phyloP scores from a whole-genome alignment of 2,888 invertebrate genomes.

The Xanthorhoe spadicearia region DNA sequence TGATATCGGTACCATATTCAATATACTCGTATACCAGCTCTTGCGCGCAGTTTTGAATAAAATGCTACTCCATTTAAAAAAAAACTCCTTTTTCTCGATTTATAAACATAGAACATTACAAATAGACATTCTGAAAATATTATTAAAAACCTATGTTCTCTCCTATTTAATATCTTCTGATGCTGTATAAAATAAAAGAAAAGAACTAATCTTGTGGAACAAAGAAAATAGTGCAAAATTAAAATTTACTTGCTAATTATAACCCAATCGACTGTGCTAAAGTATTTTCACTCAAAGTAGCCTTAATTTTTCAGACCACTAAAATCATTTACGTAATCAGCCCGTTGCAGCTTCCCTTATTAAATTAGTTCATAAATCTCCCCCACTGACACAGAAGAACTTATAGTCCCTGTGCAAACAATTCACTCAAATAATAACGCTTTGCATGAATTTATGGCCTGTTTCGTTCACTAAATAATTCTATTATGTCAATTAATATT shows the following conservation, averaged over 20 bases:
- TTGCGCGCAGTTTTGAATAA: no score
- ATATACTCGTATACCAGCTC: no score
- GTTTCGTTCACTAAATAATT: background rate
- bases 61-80: no score
- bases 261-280: background rate
- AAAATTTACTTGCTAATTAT: background rate
- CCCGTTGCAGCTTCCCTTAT: slow-evolving; percentile 47
- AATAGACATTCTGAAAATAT: no score
- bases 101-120: no score
- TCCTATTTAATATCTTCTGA: no score
- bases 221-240: background rate
- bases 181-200: no score
- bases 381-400: slow-evolving; percentile 47
- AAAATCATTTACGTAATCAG: slow-evolving; percentile 34
- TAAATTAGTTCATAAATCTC: slow-evolving; percentile 68
- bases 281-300: slow-evolving; percentile 11
- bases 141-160: no score
- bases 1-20: background rate
- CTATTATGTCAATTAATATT: background rate
- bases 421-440: slow-evolving; percentile 10
- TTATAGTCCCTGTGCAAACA: slow-evolving; percentile 17
- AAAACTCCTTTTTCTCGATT: no score
- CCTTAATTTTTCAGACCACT: slow-evolving; percentile 34
- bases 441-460: background rate
- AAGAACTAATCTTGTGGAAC: no score